Base-by-base conservation (phyloP, 2,797 vertebrate genomes). In the Cercopithecus petaurista region DNA sequence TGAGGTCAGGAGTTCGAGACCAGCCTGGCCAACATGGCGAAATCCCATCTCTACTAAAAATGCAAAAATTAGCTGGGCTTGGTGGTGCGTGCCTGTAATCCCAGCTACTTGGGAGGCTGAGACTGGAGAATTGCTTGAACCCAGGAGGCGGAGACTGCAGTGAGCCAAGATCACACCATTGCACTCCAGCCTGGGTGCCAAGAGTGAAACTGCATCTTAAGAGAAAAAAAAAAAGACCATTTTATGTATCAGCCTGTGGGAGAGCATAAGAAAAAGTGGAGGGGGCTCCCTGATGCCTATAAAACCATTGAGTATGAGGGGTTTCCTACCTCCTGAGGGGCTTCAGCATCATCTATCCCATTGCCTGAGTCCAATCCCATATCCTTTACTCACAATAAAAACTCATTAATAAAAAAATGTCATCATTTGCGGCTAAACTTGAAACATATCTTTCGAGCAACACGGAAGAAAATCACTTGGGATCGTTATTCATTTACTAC, bases 391-490 rank as follows among this genome's bases (percentile, higher is more conserved):
- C 55, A 84, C 21, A 87, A 15, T 24, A 43, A 59, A 82, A 90
- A 73, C 5, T 72, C 39, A 55, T 39, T 89, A 75, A 93, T 19
- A 70, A 55, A 6, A 88, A 86, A 89, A 83, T 46, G 59, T 43
- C 30, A 86, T 83, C 11, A 48, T 86, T 95, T 87, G 73, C 85
- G 33, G 41, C 59, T 80, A 90, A 83, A 86, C 21, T 57, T 93
- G 41, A 93, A 93, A 94, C 19, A 24, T 95, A 43, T 30, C 50
- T 80, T 84, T 89, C 36, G 81, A 81, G 43, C 70, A 85, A 94
- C 7, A 81, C 2, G 87, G 41, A 70, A 82, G 89, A 90, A 88
- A 85, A 6, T 22, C 7, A 59, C 28, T 70, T 95, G 72, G 15
- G 7, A 80, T 86, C 86, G 75, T 75, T 50, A 55, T 43, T 64